A percentile compares a stretch with the other conserved stretches of the same genome.
These are phyloP conservation scores for Stomorhina lunata DNA, from an alignment of 2,888 invertebrate genomes.

Conservation along the genomic window DNA sequence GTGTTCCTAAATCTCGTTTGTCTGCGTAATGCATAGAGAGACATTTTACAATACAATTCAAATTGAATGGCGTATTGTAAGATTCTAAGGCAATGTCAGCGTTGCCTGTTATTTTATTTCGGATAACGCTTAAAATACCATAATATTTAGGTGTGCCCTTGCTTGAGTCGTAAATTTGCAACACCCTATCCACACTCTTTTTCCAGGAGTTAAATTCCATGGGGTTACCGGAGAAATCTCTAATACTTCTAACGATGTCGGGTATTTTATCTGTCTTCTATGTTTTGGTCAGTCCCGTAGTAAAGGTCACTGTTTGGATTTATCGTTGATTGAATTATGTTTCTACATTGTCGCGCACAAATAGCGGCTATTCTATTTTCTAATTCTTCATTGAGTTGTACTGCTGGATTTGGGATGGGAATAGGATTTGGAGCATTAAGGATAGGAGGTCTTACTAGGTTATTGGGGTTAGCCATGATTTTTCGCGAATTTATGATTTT, in stretches of 20 bases:
- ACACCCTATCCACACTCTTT: not conserved
- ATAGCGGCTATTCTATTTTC: not conserved
- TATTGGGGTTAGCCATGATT: not conserved
- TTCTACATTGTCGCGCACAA: not conserved
- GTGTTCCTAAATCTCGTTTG: slow-evolving; percentile 59
- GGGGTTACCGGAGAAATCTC: not conserved
- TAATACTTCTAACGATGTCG: not conserved
- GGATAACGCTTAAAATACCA: not conserved
- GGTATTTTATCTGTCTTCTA: no score
- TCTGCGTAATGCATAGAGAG: slow-evolving; percentile 38
- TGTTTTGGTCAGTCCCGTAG: no score
- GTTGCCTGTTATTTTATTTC: not conserved
- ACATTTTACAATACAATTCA: not conserved
- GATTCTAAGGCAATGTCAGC: no score
- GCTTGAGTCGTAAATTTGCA: not conserved
- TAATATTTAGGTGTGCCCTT: not conserved
- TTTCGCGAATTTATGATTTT: no score
- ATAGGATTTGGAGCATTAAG: not conserved
- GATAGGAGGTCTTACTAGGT: not conserved
- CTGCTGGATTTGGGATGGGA: not conserved
- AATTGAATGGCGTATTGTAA: no score
- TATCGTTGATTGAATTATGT: not conserved
- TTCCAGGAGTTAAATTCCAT: not conserved
- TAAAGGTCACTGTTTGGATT: not conserved
- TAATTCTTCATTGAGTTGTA: not conserved